Conservation (phyloP, 2,797 vertebrate genomes). For the Australoheros facetus region DNA sequence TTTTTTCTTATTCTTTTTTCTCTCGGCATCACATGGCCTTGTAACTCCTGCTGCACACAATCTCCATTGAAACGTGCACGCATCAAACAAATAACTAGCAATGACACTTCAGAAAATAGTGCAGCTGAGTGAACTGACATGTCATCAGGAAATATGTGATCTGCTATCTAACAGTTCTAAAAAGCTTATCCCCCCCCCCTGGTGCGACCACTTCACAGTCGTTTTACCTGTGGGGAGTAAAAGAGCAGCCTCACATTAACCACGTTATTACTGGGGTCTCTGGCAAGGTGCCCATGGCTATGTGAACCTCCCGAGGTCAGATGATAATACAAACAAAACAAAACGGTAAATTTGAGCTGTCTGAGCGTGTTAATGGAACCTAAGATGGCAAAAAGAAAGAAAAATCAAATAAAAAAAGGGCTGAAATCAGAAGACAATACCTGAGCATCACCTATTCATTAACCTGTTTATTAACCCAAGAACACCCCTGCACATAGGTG, state of each 20-base stretch:
- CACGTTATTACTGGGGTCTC: background rate
- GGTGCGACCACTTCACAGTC: background rate
- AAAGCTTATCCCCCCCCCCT: no score
- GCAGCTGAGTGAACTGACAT: background rate
- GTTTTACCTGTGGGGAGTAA: background rate
- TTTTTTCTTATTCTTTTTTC: background rate
- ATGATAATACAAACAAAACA: background rate
- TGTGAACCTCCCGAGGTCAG: background rate
- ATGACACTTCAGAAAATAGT: background rate
- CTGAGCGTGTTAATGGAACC: background rate
- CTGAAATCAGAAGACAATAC: background rate
- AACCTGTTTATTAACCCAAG: background rate
- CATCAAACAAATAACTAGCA: background rate
- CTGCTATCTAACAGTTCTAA: background rate
- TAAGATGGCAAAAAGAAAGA: background rate
- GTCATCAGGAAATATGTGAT: background rate
- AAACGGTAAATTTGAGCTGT: background rate
- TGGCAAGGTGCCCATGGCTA: background rate
- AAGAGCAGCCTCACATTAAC: background rate
- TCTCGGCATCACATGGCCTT: slow-evolving; percentile 52
- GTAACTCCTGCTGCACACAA: slow-evolving; percentile 8
- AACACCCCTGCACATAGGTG: background rate
- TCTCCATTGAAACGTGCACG: slow-evolving; percentile 1
- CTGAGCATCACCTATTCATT: background rate
- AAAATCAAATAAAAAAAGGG: fast-evolving